These are phyloP conservation scores for Pollenia amentaria DNA, from an alignment of 2,888 invertebrate species.

Conservation along the genomic window DNA sequence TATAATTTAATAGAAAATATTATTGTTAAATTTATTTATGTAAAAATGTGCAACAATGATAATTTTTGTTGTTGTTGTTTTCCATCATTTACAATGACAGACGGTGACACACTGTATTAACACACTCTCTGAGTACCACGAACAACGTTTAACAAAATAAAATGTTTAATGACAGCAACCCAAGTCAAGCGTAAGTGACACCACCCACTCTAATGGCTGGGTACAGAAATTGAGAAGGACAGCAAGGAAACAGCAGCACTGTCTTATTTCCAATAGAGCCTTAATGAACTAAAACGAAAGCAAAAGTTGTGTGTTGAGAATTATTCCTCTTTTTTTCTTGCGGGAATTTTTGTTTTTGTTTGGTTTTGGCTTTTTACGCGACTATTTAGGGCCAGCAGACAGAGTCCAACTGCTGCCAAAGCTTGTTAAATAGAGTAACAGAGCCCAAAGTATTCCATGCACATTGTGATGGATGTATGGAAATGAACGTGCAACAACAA, in stretches of 20 bases:
- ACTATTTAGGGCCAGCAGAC: conserved; percentile 62
- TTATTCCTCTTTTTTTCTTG: background rate
- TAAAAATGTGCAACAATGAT: no score
- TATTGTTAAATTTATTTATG: no score
- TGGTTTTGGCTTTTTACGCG: conserved; percentile 38
- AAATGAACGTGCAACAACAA: background rate
- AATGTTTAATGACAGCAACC: conserved; percentile 48
- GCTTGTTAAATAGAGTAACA: conserved; percentile 55
- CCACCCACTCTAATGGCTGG: conserved; percentile 65
- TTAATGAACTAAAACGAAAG: conserved; percentile 65
- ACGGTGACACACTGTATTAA: conserved; percentile 9
- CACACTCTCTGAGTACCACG: conserved; percentile 9
- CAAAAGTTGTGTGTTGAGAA: conserved; percentile 64
- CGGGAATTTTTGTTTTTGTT: background rate
- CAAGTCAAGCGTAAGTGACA: conserved; percentile 70
- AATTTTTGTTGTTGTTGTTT: background rate
- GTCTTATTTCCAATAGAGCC: background rate
- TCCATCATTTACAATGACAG: background rate
- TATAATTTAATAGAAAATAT: no score
- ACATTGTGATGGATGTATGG: background rate
- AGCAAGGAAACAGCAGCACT: conserved; percentile 1
- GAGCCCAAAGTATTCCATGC: conserved; percentile 32
- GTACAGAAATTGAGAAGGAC: background rate
- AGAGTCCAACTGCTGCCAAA: conserved; percentile 62
- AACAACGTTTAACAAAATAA: conserved; percentile 27